phyloP scores from a whole-genome alignment of 2,888 invertebrate species.

The Abrostola tripartita region DNA sequence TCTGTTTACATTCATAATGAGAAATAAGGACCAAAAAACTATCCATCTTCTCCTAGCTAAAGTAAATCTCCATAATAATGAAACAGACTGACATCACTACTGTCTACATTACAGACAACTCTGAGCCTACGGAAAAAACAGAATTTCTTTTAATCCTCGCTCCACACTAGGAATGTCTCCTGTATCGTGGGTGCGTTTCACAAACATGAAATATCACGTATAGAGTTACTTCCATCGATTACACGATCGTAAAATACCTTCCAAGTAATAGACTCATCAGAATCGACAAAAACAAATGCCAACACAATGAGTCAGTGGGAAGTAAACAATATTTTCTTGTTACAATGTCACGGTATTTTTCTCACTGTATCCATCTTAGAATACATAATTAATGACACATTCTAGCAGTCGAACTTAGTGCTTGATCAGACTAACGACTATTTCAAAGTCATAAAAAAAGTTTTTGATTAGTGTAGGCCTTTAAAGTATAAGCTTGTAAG shows the following conservation, averaged over 20 bases:
- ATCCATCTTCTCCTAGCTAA: no score
- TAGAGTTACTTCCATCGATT: background rate
- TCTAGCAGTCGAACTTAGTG: conserved; percentile 24
- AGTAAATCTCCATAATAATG: no score
- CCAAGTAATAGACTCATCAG: background rate
- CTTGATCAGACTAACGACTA: conserved; percentile 5
- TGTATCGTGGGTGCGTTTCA: no score
- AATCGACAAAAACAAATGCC: conserved; percentile 25
- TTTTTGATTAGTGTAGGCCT: background rate
- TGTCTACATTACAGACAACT: no score
- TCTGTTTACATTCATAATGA: no score
- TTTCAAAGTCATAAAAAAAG: background rate
- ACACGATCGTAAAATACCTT: background rate
- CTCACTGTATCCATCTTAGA: conserved; percentile 15
- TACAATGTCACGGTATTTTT: conserved; percentile 36
- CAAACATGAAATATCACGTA: no score
- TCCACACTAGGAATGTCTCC: no score
- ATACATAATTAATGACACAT: conserved; percentile 30
- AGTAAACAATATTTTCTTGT: conserved; percentile 18
- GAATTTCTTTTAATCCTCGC: no score
- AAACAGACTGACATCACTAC: no score
- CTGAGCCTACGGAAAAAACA: no score
- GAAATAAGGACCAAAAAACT: no score
- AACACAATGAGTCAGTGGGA: conserved; percentile 28
- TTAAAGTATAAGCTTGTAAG: no score